Base-by-base conservation (phyloP, 2,113 vertebrate species). In the Ctenomys sociabilis region DNA sequence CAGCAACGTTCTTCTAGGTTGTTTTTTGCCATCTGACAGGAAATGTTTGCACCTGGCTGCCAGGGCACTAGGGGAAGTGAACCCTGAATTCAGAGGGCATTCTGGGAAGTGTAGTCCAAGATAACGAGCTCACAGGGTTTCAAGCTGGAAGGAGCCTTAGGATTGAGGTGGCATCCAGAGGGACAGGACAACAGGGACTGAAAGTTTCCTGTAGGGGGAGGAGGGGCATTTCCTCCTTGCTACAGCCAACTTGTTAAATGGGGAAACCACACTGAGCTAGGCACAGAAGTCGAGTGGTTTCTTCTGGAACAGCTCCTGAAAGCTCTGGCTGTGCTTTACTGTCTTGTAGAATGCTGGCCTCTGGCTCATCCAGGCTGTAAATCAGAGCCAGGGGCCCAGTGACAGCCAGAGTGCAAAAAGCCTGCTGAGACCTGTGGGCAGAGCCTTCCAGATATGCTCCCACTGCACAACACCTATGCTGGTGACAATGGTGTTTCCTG, bases 81-180 rank as follows among this genome's bases (percentile, higher is more conserved):
- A 6, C 92, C 92, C 94, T 1, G 7, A 61, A n/a, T 57, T 77
- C 40, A 52, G 13, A 10, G 7, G 89, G 98, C 97, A 98, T 98
- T 92, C 98, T 99, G 98, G 98, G 98, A 98, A 92, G 84, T 97
- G 98, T 97, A 98, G 98, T 98, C 94, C n/a, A 35, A 35, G 64
- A 40, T 2, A 26, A 66, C 37, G 64, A 61, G 78, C 13, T 1
- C 6, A 45, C 22, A 26, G 37, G 8, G 21, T 21, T 52, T 40
- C 1, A 59, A 57, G 68, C 81, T 70, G 78, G 64, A 75, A 80
- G 64, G 63, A 32, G 28, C 30, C 64, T 3, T 19, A 59, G 43
- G 66, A 81, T 16, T 9, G 3, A 45, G 28, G 0, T 83, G 3
- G 14, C 45, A 28, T 73, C 40, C 21, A 22, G n/a, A n/a, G 26